Evolutionary conservation across 2,113 vertebrate genomes (phyloP), one percentile per base, ranked within the genome.

Genomic region (Ploceus nigricollis): DNA sequence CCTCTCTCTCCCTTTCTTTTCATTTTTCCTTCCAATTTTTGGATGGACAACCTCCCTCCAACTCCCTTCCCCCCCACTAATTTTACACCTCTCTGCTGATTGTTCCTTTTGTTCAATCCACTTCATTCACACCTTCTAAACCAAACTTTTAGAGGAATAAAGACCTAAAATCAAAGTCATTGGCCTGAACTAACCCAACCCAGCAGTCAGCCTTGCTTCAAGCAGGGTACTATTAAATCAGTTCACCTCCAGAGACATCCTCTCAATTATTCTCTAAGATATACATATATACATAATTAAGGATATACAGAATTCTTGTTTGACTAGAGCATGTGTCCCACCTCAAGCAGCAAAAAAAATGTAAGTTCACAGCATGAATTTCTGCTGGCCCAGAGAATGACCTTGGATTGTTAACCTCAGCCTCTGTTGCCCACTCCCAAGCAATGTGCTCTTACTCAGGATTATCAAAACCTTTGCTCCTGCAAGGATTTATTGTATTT

Each of bases 381-480:
- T 70, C 50, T 73, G 50, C 44, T 69, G n/a, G 72, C 27, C 76
- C 39, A 56, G 48, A 77, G 54, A 77, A 87, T 11, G 44, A 90
- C 86, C 89, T 58, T 92, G 82, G 54, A n/a, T 40, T 78, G 31
- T 47, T 83, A 63, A 39, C 24, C 23, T 22, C 20, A 42, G 30
- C 35, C 58, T 93, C 86, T 63, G 50, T 0, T 86, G 54, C 51
- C 80, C 58, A 37, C 47, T 90, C 63, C 54, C 58, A 86, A 31
- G 25, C 14, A 89, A 76, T 53, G 35, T 27, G 42, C 71, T 63
- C 35, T 75, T 71, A 20, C 77, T 66, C 64, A 51, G 50, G 82
- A 81, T 91, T 94, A 87, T 81, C 72, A 56, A 54, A 90, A 83
- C 51, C 82, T 89, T 86, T 89, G 83, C 45, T 92, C 76, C 89